Evolutionary conservation across 2,113 vertebrate genomes (phyloP).

Genomic region (Smithornis capensis): DNA sequence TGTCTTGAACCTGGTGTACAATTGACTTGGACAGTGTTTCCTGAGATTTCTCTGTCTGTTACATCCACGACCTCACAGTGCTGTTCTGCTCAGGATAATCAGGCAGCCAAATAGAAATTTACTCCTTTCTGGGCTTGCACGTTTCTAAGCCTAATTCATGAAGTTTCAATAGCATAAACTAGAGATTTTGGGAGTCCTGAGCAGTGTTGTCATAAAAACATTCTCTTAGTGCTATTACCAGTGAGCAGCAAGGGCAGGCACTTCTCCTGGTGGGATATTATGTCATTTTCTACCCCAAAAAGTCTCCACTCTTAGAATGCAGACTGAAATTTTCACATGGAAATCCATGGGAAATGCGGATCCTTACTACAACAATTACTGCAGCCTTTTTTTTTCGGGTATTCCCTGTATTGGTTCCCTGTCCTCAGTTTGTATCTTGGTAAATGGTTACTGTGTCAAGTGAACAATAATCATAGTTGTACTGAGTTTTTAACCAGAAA

Average conservation of each 20-base stretch:
- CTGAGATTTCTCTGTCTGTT: background rate
- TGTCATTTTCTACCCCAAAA: background rate
- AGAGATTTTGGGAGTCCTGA: background rate
- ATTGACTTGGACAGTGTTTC: background rate
- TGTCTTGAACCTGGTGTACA: background rate
- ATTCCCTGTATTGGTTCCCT: background rate
- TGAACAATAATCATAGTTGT: background rate
- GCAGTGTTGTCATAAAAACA: background rate
- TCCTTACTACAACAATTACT: background rate
- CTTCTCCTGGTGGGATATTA: accelerated
- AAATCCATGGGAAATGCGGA: background rate
- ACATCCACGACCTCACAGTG: accelerated
- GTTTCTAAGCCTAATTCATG: background rate
- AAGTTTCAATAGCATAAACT: background rate
- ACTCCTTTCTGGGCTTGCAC: background rate
- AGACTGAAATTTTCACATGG: background rate
- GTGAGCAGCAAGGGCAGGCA: background rate
- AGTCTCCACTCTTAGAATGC: background rate
- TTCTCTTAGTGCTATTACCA: accelerated
- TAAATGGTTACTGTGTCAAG: background rate
- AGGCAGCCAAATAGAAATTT: background rate
- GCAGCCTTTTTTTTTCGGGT: background rate
- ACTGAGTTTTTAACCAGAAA: background rate
- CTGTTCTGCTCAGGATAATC: background rate
- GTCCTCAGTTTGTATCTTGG: background rate